Evolutionary conservation across 2,113 vertebrate species (phyloP), one percentile per base, ranked within the genome.

Genomic region (Pterocles burchelli): DNA sequence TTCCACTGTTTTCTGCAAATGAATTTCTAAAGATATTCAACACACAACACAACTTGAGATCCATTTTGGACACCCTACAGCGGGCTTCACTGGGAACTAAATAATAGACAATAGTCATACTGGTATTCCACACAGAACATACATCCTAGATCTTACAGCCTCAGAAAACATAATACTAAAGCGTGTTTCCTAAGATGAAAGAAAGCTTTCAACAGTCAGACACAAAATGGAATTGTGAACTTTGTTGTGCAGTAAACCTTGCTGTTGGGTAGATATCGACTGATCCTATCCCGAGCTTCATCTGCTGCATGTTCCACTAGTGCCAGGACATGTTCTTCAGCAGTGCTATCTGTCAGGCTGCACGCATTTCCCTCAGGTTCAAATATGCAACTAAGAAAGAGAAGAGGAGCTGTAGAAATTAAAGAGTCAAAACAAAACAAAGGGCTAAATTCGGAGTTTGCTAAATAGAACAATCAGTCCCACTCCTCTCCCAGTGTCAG

Each of bases 281-380:
- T 99, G 97, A 99, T 98, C 93, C 99, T 98, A 95, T 99, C 99
- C 2, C 99, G 98, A 29, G 99, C 99, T 98, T 99, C 99, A 28
- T 99, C 99, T 2, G 99, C 99, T 0, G 99, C 99, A 4, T 99
- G 99, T 88, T 99, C 99, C 87, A 99, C 99, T 62, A 99, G 98
- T 3, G 99, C 99, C 90, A 99, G 95, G 81, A 99, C 99, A 11
- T 99, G 99, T 87, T 99, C 99, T 96, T 99, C 99, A 3, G 99
- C 99, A 5, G 99, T 99, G 93, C 99, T 99, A 97, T 99, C 99
- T 1, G 99, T 99, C 95, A 99, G 94, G 94, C 99, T 99, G 98
- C 99, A 99, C 0, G 99, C 99, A 2, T 98, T 99, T 21, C 99
- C 99, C 96, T 99, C 99, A 1, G 98, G 99, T 97, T 99, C 99